phyloP scores from a whole-genome alignment of 2,888 invertebrate species.

The Melipona bicolor region DNA sequence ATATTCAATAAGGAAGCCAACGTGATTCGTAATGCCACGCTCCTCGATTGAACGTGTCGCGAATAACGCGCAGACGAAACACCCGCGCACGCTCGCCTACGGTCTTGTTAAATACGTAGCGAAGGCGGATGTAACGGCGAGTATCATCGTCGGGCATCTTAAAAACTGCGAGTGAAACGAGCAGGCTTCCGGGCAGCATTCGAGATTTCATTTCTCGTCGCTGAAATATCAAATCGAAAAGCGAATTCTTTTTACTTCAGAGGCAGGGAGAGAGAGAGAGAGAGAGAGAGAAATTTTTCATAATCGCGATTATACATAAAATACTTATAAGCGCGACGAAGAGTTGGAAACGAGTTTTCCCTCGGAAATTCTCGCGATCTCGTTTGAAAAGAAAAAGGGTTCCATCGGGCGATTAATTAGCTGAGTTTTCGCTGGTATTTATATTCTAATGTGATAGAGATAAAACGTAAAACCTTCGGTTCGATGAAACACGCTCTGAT shows the following conservation, averaged over 20 bases:
- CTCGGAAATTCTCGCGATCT: background rate
- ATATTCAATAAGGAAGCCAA: constrained; percentile 51
- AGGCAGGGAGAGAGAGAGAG: no score
- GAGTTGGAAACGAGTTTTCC: background rate
- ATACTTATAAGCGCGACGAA: background rate
- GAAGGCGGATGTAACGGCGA: background rate
- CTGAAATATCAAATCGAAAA: background rate
- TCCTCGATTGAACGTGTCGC: constrained; percentile 36
- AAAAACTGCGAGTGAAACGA: background rate
- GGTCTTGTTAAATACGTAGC: background rate
- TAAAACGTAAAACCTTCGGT: background rate
- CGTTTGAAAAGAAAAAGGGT: no score
- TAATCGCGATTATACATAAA: no score
- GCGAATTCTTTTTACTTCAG: background rate
- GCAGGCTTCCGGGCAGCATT: background rate
- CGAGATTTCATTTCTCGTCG: background rate
- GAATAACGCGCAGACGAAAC: constrained; percentile 43
- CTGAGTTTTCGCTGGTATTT: background rate
- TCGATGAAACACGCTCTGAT: background rate
- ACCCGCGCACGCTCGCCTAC: background rate
- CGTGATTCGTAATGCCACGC: constrained; percentile 40
- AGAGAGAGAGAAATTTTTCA: background rate
- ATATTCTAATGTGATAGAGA: background rate
- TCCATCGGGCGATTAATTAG: background rate
- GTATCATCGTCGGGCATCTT: background rate